These are phyloP conservation scores for Euplagia quadripunctaria DNA, from an alignment of 2,888 invertebrate species.

Conservation along the genomic window DNA sequence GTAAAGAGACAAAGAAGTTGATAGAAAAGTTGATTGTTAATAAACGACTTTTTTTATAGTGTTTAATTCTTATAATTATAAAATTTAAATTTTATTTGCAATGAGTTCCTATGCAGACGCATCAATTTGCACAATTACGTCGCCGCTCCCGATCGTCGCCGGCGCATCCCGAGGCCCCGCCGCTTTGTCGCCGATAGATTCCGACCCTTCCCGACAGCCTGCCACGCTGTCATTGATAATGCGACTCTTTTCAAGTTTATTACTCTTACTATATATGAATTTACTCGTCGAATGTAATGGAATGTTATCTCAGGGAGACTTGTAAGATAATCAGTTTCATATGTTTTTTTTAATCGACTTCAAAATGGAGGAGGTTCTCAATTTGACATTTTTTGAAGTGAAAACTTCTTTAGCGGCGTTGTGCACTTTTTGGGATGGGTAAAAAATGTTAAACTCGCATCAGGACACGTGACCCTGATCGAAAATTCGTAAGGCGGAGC, in stretches of 20 bases:
- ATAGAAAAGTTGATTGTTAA: not conserved
- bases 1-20: not conserved
- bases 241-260: slow-evolving; percentile 49
- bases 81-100: not conserved
- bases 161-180: slow-evolving; percentile 8
- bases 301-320: not conserved
- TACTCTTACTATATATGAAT: slow-evolving; percentile 28
- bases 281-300: not conserved
- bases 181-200: slow-evolving; percentile 3
- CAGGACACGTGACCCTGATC: too few relatives aligned
- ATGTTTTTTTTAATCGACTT: not conserved
- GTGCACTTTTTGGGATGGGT: too few relatives aligned
- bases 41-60: not conserved
- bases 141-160: slow-evolving; percentile 4
- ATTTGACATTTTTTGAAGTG: too few relatives aligned
- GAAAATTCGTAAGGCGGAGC: too few relatives aligned
- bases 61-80: too few relatives aligned
- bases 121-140: slow-evolving; percentile 37
- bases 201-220: slow-evolving; percentile 10
- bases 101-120: slow-evolving; percentile 16
- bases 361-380: too few relatives aligned
- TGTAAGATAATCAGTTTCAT: not conserved
- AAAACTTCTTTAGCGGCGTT: too few relatives aligned
- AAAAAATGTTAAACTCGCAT: too few relatives aligned
- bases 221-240: slow-evolving; percentile 39